Base-by-base conservation (phyloP, 2,888 invertebrate genomes). In the Caenorhabditis imperialis region DNA sequence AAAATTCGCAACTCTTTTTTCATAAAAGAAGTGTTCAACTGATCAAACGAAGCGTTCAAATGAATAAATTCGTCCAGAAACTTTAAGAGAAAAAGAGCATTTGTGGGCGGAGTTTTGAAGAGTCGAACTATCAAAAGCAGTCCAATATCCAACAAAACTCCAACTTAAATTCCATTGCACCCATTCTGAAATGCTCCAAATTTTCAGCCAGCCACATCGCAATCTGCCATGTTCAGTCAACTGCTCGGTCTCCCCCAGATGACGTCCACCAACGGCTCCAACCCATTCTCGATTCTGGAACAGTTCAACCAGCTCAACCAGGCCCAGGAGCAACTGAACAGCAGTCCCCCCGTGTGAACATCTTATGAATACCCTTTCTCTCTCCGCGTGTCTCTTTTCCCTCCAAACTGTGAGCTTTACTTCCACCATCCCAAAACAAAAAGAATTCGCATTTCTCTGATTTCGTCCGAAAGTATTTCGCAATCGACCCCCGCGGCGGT, bases 271-370 rank as follows among this genome's bases (percentile, higher is more conserved):
- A 27, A 20, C 47, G 44, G n/a, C 4, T 14, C 50, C 10, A 60
- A 51, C 27, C 51, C 80, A 10, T 73, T 79, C 61, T 61, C 37
- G 35, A 63, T 82, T 63, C 60, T 81, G 30, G 82, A 82, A 44
- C 79, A 79, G 25, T 63, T 81, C 60, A 81, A 71, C 30, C 78
- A 78, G 53, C 60, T 79, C 33, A 77, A 75, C 40, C 69, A 70
- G 30, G 23, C n/a, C 12, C 73, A 75, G 51, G 81, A 81, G 48
- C 78, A 79, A 33, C 50, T 76, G 20, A 78, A 78, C 42, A 60
- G 54, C 27, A 65, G 51, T 37, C 72, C 75, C 27, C 78, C 72
- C 12, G 62, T 69, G 33, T 69, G 40, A 57, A 33, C 22, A 20
- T 7, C 51, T 14, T 5, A 18, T 18, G 6, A 44, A 20, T 22